phyloP scores from a whole-genome alignment of 2,888 invertebrate genomes.

The Xestia c-nigrum region DNA sequence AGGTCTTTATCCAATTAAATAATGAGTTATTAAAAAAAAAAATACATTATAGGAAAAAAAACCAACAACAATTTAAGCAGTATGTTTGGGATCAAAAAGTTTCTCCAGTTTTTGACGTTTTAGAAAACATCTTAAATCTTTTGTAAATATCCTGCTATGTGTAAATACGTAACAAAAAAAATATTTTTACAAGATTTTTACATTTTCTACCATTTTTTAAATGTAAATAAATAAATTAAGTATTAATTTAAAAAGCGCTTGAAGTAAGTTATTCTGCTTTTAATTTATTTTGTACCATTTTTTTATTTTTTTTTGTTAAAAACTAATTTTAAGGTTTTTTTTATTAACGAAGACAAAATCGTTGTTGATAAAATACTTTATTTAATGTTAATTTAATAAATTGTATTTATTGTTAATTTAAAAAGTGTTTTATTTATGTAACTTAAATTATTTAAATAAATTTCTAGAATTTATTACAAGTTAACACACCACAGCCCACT shows the following conservation, averaged over 20 bases:
- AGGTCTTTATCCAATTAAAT: not conserved
- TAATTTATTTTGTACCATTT: conserved; percentile 77
- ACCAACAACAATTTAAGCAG: not conserved
- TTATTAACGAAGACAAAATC: conserved; percentile 63
- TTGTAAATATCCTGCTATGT: conserved; percentile 75
- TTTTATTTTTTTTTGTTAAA: conserved; percentile 60
- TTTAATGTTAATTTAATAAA: conserved; percentile 84
- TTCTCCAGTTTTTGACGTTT: conserved; percentile 32
- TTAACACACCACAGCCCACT: not conserved
- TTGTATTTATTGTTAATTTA: conserved; percentile 86
- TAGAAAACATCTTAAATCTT: conserved; percentile 56
- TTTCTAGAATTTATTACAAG: not conserved
- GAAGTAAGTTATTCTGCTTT: conserved; percentile 75
- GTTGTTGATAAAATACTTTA: conserved; percentile 77
- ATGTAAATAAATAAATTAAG: conserved; percentile 75
- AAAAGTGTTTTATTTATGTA: conserved; percentile 43
- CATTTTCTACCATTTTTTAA: conserved; percentile 72
- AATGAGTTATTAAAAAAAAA: not conserved
- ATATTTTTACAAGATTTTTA: conserved; percentile 51
- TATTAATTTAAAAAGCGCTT: conserved; percentile 73
- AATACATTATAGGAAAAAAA: not conserved
- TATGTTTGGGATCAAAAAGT: conserved; percentile 9
- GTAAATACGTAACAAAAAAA: conserved; percentile 65
- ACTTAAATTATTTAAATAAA: not conserved
- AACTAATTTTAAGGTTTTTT: conserved; percentile 57